phyloP scores from a whole-genome alignment of 2,888 invertebrate species.

The Caenorhabditis sulstoni region DNA sequence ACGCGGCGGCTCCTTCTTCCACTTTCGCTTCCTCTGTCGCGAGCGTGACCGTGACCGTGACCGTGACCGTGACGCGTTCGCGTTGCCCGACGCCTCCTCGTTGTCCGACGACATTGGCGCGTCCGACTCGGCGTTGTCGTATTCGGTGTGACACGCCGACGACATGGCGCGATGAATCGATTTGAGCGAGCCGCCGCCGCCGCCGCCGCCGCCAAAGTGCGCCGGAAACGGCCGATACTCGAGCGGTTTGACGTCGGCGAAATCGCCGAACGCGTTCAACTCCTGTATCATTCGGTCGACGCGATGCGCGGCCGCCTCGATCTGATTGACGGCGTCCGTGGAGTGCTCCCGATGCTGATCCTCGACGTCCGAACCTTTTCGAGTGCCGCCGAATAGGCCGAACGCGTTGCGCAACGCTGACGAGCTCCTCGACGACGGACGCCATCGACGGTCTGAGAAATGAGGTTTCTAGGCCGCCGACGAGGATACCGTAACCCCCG shows the following conservation, averaged over 20 bases:
- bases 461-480: no score
- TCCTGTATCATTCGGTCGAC: conserved; percentile 79
- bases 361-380: no score
- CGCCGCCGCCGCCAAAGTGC: no score
- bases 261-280: conserved; percentile 69
- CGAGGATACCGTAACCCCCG: no score
- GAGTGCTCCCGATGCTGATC: conserved; percentile 51
- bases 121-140: conserved; percentile 77
- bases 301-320: conserved; percentile 76
- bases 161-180: conserved; percentile 67
- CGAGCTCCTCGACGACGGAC: conserved; percentile 57
- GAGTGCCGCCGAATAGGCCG: conserved; percentile 49
- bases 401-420: conserved; percentile 62
- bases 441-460: conserved; percentile 54
- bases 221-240: conserved; percentile 70
- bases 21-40: conserved; percentile 12
- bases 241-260: conserved; percentile 64
- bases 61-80: conserved; percentile 19
- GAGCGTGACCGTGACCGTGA: conserved; percentile 33
- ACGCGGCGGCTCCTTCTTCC: conserved; percentile 28
- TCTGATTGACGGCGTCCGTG: conserved; percentile 60
- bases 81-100: conserved; percentile 47
- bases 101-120: conserved; percentile 43
- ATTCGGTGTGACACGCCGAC: conserved; percentile 79
- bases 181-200: conserved; percentile 60